phyloP scores from a whole-genome alignment of 2,797 vertebrate genomes.

The Graptemys geographica region DNA sequence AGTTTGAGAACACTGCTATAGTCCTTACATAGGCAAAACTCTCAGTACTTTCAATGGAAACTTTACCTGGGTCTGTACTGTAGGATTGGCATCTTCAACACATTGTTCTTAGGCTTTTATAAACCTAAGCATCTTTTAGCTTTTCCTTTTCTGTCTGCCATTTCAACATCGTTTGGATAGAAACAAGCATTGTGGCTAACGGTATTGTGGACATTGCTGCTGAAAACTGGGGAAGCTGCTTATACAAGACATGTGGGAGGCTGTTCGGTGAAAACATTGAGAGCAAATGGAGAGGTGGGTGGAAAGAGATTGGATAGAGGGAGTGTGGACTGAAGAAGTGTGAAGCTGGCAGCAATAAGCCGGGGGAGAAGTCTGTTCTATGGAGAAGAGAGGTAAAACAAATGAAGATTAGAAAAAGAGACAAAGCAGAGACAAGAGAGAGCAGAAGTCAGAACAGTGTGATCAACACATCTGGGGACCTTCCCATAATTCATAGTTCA shows the following conservation, averaged over 20 bases:
- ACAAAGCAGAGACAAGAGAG: background rate
- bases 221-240: constrained; percentile 9
- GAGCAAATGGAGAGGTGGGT: background rate
- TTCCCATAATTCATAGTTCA: background rate
- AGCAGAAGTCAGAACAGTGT: background rate
- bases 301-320: background rate
- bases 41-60: background rate
- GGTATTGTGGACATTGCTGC: background rate
- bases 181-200: background rate
- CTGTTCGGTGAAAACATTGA: constrained; percentile 8
- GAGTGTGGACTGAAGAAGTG: background rate
- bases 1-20: background rate
- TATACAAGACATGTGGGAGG: background rate
- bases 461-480: background rate
- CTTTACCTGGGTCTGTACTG: background rate
- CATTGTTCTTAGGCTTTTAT: background rate
- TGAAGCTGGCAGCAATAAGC: background rate
- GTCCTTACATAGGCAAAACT: background rate
- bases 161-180: background rate
- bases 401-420: background rate
- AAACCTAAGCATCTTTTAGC: background rate
- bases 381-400: background rate
- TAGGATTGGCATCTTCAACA: background rate
- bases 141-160: background rate
- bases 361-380: background rate